Base-by-base conservation (phyloP, 2,888 invertebrate genomes). In the Caradrina clavipalpis region DNA sequence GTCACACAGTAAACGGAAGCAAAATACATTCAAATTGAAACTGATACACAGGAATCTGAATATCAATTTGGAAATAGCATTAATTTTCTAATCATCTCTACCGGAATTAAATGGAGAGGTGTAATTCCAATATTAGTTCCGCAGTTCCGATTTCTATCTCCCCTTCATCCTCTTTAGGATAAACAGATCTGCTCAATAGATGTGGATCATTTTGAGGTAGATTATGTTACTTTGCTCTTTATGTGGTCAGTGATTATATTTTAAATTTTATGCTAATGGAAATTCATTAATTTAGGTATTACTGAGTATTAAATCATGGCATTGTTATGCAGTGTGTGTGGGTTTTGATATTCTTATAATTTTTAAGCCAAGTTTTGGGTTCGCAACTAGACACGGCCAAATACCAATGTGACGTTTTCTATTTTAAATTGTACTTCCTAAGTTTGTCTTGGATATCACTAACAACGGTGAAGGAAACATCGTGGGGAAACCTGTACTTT, bases 121-220 rank as follows among this genome's bases (percentile, higher is more conserved):
- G 57, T 45, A 39, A 58, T 71, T 59, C 47, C 17, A 13, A 54
- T 60, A 77, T 76, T 60, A 77, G 67, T 76, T 77, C 35, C 35
- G 11, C 35, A 55, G 26, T 58, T 54, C 39, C 35, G 49, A 77
- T 57, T 67, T 39, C 17, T 72, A 67, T 57, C 51, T 77, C 42
- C 65, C 54, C 26, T 55, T 39, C 22, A 54, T 60, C 26, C 22
- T 53, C 10, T 45, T 47, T 51, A 22, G 15, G 39, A 58, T 61
- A 53, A 54, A 60, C 26, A 50, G 54, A 47, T 35, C 4, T 35
- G 45, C n/a, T 11, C 15, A 45, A 53, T 47, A n/a, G 21, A 35
- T 47, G 31, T 39, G 10, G 15, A 26, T 47, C 5, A n/a, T 21
- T 64, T 55, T 55, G 26, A 51, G 13, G 26, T 15, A 19, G 3